A percentile compares a stretch with the other conserved stretches of the same genome.
These are phyloP conservation scores for Aphodius granarius DNA, from an alignment of 2,888 invertebrate genomes.

Conservation along the genomic window DNA sequence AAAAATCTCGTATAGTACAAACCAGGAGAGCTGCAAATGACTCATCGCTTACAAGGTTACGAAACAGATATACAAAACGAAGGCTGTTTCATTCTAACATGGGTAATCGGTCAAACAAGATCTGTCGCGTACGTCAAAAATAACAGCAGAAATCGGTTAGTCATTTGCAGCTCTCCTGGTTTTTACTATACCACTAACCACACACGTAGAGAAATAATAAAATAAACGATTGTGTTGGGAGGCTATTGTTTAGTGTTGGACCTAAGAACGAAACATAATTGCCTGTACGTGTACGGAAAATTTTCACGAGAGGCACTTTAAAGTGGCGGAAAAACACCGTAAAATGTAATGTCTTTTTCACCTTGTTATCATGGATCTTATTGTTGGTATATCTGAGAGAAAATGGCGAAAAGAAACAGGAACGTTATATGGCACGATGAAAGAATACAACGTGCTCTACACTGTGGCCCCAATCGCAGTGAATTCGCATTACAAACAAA, in stretches of 20 bases:
- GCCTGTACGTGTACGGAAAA: neutral
- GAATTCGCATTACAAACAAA: too few relatives aligned
- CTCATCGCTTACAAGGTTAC: too few relatives aligned
- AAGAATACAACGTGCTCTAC: neutral
- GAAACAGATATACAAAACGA: too few relatives aligned
- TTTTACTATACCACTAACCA: neutral
- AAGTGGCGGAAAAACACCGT: constrained; percentile 26
- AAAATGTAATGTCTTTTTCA: constrained; percentile 32
- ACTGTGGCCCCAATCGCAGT: neutral
- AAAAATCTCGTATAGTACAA: too few relatives aligned
- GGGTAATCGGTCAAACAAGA: too few relatives aligned
- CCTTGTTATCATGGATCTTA: constrained; percentile 26
- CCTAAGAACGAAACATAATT: neutral
- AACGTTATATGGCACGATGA: neutral
- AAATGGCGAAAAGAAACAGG: neutral
- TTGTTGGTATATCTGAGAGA: constrained; percentile 13
- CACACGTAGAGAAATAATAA: neutral
- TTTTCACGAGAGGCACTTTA: neutral
- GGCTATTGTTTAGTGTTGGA: neutral
- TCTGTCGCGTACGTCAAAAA: too few relatives aligned
- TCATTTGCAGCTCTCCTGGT: too few relatives aligned
- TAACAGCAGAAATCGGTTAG: too few relatives aligned
- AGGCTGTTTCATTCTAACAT: too few relatives aligned
- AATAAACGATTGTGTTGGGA: neutral
- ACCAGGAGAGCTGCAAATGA: too few relatives aligned